These are phyloP conservation scores for Trilocha varians DNA, from an alignment of 2,888 invertebrate species.

Conservation along the genomic window DNA sequence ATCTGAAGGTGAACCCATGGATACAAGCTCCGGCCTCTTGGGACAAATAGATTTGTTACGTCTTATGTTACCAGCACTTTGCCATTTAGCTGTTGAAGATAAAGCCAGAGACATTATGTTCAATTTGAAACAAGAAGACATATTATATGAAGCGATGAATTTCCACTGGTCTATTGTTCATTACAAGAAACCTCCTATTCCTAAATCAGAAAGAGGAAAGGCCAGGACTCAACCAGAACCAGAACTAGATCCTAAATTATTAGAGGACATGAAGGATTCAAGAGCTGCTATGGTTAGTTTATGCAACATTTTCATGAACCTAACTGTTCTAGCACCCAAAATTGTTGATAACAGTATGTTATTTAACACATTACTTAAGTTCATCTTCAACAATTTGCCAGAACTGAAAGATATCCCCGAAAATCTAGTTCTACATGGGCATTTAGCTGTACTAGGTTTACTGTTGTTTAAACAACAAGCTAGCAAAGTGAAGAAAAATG, in stretches of 20 bases:
- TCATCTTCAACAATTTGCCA: conserved; percentile 87
- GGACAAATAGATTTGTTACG: conserved; percentile 82
- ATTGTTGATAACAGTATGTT: conserved; percentile 83
- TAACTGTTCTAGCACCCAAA: conserved; percentile 90
- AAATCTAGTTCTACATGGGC: conserved; percentile 88
- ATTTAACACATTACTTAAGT: conserved; percentile 87
- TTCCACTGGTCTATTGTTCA: conserved; percentile 92
- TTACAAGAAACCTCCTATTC: conserved; percentile 86
- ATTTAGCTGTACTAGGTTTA: conserved; percentile 86
- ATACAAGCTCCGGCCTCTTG: conserved; percentile 53
- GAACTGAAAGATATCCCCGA: conserved; percentile 88
- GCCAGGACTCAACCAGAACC: conserved; percentile 83
- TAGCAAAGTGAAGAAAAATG: conserved; percentile 87
- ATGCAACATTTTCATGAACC: conserved; percentile 94
- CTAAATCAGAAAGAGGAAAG: conserved; percentile 84
- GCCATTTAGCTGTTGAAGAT: conserved; percentile 93
- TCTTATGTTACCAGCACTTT: conserved; percentile 89
- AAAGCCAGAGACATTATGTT: conserved; percentile 86
- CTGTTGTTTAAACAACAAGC: conserved; percentile 88
- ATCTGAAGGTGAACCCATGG: conserved; percentile 69
- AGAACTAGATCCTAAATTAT: conserved; percentile 79
- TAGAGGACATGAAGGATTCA: conserved; percentile 89
- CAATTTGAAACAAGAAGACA: conserved; percentile 84
- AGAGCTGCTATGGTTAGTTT: conserved; percentile 89
- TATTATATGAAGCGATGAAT: conserved; percentile 83